Percentiles rank a stretch among this genome's conserved stretches.
Evolutionary conservation across 1,140 invertebrate genomes (phyloP).

Genomic region (Tetragnatha versicolor): DNA sequence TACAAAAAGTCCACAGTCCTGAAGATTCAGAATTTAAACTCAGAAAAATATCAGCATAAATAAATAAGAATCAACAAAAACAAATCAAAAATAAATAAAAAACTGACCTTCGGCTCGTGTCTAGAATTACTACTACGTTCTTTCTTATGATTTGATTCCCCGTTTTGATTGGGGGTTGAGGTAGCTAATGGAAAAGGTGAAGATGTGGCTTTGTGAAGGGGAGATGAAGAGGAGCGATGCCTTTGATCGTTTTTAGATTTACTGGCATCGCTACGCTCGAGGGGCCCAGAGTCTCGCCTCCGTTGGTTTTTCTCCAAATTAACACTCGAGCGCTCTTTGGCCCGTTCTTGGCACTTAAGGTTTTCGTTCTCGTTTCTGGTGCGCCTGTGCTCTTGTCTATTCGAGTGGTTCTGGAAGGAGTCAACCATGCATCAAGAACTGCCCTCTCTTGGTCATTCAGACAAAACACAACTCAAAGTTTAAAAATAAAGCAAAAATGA

Average conservation of each 20-base stretch:
- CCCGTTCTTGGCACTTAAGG: conserved; percentile 50
- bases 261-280: conserved; percentile 37
- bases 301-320: conserved; percentile 53
- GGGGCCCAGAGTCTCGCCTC: conserved; percentile 47
- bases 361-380: conserved; percentile 40
- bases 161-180: conserved; percentile 53
- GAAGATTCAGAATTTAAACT: background rate
- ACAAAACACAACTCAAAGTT: no score
- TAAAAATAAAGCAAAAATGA: no score
- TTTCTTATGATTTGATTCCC: conserved; percentile 55
- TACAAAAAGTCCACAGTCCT: no score
- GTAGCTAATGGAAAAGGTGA: conserved; percentile 56
- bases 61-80: background rate
- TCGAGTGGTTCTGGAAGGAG: conserved; percentile 54
- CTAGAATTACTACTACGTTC: conserved; percentile 49
- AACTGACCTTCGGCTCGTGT: conserved; percentile 53
- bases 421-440: no score
- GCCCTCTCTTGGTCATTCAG: no score
- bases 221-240: conserved; percentile 55
- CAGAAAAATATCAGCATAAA: background rate
- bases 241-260: conserved; percentile 60
- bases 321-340: conserved; percentile 48
- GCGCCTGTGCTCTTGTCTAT: conserved; percentile 47
- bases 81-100: conserved; percentile 50
- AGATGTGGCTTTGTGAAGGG: conserved; percentile 58